These are phyloP conservation scores for Hippocampus mohnikei DNA, from an alignment of 2,113 vertebrate genomes.

Conservation along the genomic window DNA sequence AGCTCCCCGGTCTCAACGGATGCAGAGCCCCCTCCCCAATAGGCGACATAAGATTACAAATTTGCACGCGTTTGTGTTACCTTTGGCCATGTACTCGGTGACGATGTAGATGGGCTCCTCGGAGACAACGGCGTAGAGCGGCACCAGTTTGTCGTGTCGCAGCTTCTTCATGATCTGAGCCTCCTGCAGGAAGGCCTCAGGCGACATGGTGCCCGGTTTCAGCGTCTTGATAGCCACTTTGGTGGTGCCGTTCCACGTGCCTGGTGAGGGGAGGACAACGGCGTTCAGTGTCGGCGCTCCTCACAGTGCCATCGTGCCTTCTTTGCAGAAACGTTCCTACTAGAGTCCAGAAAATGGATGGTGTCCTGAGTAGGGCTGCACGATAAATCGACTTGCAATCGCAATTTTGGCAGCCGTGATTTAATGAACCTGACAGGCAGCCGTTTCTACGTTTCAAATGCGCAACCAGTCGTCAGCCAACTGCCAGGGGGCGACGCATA, in stretches of 20 bases:
- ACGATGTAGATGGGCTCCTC: conserved; percentile 95
- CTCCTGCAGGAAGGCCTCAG: conserved; percentile 93
- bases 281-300: conserved; percentile 32
- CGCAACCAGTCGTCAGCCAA: no score
- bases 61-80: conserved; percentile 47
- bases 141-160: conserved; percentile 91
- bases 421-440: no score
- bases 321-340: neutral
- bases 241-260: conserved; percentile 95
- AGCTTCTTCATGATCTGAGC: conserved; percentile 98
- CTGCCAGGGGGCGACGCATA: no score
- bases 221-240: conserved; percentile 96
- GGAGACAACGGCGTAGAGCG: conserved; percentile 90
- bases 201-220: conserved; percentile 95
- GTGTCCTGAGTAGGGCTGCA: no score
- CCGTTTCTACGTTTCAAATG: no score
- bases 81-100: conserved; percentile 96
- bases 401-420: no score
- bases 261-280: conserved; percentile 60
- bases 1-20: neutral
- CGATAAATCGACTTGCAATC: no score
- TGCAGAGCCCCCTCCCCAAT: neutral
- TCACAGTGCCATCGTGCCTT: neutral
- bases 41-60: neutral
- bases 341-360: no score